Evolutionary conservation across 2,888 invertebrate genomes (phyloP).

Genomic region (Lycophotia porphyrea): DNA sequence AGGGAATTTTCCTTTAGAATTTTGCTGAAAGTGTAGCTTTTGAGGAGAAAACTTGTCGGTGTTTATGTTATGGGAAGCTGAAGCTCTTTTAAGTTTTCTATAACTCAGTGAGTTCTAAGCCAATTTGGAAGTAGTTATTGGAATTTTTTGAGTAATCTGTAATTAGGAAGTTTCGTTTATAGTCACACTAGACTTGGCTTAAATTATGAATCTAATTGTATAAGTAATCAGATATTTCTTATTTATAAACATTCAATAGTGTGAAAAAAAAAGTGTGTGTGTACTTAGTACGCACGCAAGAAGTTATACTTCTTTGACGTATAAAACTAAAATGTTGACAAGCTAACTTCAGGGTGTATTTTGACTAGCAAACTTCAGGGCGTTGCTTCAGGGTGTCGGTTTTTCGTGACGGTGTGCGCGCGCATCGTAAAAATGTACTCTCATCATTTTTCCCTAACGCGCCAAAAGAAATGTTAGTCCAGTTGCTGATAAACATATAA

Average conservation of each 20-base stretch:
- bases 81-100: background rate
- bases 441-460: too few relatives aligned
- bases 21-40: conserved; percentile 14
- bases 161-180: too few relatives aligned
- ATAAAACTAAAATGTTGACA: too few relatives aligned
- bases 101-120: background rate
- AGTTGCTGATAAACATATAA: background rate
- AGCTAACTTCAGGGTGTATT: too few relatives aligned
- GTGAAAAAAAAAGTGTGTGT: too few relatives aligned
- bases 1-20: conserved; percentile 1
- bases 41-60: background rate
- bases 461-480: background rate
- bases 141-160: background rate
- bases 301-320: too few relatives aligned
- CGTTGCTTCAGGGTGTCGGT: too few relatives aligned
- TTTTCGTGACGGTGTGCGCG: too few relatives aligned
- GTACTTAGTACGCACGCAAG: too few relatives aligned
- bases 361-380: too few relatives aligned
- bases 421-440: too few relatives aligned
- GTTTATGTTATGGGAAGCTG: background rate
- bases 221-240: background rate
- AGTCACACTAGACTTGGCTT: background rate
- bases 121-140: background rate
- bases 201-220: background rate
- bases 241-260: background rate